Evolutionary conservation across 2,797 vertebrate species (phyloP), one percentile per base, ranked within the genome.

Genomic region (Pteronotus mesoamericanus): DNA sequence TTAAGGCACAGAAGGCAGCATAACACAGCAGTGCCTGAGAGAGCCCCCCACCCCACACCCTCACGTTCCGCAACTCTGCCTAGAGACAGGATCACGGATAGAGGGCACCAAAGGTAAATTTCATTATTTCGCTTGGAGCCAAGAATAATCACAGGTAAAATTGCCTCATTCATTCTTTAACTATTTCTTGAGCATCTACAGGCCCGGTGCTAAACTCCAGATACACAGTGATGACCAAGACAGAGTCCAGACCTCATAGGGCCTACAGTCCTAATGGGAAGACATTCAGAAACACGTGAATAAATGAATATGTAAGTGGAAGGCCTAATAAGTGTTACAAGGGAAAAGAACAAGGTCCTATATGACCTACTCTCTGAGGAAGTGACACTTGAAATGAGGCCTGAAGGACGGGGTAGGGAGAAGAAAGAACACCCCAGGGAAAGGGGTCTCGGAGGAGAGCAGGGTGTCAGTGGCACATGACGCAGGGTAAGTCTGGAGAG

Each of bases 81-180:
- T 21, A 39, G 3, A 57, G 6, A 19, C 4, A 26, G 8, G 9
- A 72, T 21, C 37, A 9, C 4, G 15, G 34, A 39, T 0, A 79
- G 42, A 71, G 26, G n/a, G 12, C 24, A n/a, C 48, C 29, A 37
- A n/a, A 87, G 37, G 29, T 55, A 29, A 80, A 21, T 53, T 44
- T 88, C 59, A 26, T 57, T 74, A 18, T 64, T 94, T 78, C 64
- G 9, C 68, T 92, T 59, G 90, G 74, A 92, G 14, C 15, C 61
- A 86, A 82, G 37, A 55, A 83, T 26, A 29, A 39, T 32, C 57
- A 89, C 53, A 29, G 72, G 16, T 74, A 94, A 86, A 78, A 61
- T 3, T 42, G 51, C 11, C n/a, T 94, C 53, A 48, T 69, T 96
- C 53, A 32, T 32, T 64, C n/a, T 77, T 53, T 89, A 79, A 78